phyloP scores from a whole-genome alignment of 2,797 vertebrate species.

The Streptopelia turtur region DNA sequence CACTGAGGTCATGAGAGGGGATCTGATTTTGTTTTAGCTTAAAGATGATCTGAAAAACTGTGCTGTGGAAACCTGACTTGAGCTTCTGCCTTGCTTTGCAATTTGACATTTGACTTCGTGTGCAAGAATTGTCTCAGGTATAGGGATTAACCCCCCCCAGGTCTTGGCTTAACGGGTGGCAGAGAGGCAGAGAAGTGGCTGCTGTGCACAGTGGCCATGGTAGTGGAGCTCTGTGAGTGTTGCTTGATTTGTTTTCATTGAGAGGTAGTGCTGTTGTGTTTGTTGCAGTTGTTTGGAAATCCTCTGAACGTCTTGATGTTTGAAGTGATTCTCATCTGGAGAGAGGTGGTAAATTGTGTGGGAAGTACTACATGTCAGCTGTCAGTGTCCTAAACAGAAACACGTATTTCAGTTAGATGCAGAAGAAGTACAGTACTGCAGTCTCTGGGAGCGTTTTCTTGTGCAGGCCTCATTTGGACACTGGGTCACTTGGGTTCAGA shows the following conservation, averaged over 20 bases:
- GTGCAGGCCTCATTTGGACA: neutral
- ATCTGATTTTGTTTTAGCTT: neutral
- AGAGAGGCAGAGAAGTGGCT: neutral
- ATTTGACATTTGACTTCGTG: neutral
- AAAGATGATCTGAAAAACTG: neutral
- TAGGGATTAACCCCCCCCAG: neutral
- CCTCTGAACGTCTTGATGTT: neutral
- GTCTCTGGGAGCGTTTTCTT: neutral
- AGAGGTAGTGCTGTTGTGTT: neutral
- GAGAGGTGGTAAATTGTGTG: neutral
- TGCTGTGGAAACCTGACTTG: neutral
- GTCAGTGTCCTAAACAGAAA: neutral
- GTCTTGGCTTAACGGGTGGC: neutral
- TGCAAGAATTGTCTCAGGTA: neutral
- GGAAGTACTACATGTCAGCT: neutral
- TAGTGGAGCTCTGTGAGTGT: neutral
- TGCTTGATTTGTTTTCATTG: neutral
- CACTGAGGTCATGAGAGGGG: neutral
- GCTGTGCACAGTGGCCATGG: fast-evolving
- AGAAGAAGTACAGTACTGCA: neutral
- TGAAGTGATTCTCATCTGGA: neutral
- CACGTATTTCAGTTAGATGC: neutral
- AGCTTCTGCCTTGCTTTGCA: neutral
- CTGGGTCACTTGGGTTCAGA: neutral
- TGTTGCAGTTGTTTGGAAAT: fast-evolving